Evolutionary conservation across 2,113 vertebrate species (phyloP), one percentile per base, ranked within the genome.

Genomic region (Perca fluviatilis): DNA sequence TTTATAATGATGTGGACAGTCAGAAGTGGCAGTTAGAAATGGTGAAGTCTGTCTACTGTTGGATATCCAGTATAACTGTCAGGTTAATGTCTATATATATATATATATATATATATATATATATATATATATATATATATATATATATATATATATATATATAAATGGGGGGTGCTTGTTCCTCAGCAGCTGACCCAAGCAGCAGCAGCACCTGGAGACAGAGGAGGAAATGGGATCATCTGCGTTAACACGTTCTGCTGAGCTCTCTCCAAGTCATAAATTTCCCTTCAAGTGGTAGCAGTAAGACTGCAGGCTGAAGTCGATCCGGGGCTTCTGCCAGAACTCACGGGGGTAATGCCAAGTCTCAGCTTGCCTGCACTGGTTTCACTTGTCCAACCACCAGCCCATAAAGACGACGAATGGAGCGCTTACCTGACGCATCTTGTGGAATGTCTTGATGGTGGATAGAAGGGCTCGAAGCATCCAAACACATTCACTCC

Each of bases 281-380:
- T 90, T 88, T 79, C 71, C 63, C 64, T 46, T 66, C 46, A 65
- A 79, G 79, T 78, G 79, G 79, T 63, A 47, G 77, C 84, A 87
- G 65, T 4, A 77, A 54, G 58, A 80, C 62, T 58, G 53, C 60
- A 73, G 89, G 71, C 82, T 71, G 53, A 58, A 72, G 66, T 75
- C 63, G 16, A 80, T 57, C 66, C 49, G 10, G 25, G 0, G n/a
- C 71, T 18, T 79, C 60, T 77, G 78, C 78, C 86, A 79, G 71
- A 66, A 79, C 58, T 84, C 62, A 23, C 5, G 43, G 68, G 54
- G 72, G 40, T 14, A 25, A 46, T 84, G 83, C 82, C 88, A 86
- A 82, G 87, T 82, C 82, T 74, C 73, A 79, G 85, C 90, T 80
- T 90, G 88, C 46, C 80, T 77, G 84, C 64, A 16, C 68, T 64